phyloP scores from a whole-genome alignment of 2,797 vertebrate species.

The Phrynocephalus guinanensis region DNA sequence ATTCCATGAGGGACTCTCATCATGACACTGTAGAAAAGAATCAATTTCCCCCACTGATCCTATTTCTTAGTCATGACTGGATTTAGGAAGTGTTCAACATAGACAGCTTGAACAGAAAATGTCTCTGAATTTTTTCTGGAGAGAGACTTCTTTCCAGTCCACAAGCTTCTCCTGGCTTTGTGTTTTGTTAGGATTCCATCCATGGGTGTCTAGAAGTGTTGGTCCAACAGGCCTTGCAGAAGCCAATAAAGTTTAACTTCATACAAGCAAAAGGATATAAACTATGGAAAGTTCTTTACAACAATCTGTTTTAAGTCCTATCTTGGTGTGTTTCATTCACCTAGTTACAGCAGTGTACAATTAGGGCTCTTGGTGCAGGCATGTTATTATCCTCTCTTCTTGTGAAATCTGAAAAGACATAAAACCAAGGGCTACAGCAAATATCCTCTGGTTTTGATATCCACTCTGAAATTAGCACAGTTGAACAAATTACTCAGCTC shows the following conservation, averaged over 20 bases:
- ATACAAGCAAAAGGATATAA: background rate
- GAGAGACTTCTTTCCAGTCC: too few relatives aligned
- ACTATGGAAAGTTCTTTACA: background rate
- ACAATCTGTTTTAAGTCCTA: background rate
- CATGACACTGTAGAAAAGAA: background rate
- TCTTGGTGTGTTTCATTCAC: background rate
- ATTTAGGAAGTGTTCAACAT: background rate
- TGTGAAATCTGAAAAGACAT: background rate
- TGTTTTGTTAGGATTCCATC: background rate
- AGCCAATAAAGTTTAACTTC: background rate
- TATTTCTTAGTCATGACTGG: background rate
- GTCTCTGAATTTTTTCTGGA: too few relatives aligned
- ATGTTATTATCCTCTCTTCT: background rate
- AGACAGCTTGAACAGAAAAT: background rate
- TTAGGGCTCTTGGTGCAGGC: background rate
- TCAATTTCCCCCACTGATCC: background rate
- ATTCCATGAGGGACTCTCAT: background rate
- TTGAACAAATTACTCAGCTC: background rate
- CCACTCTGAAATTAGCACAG: too few relatives aligned
- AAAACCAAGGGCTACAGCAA: background rate
- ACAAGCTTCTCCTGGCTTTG: background rate
- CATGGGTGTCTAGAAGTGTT: background rate
- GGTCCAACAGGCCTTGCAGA: background rate
- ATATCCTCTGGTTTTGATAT: background rate
- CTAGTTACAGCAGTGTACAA: background rate